Conservation (phyloP, 2,113 vertebrate genomes). For the Syngnathus typhle region DNA sequence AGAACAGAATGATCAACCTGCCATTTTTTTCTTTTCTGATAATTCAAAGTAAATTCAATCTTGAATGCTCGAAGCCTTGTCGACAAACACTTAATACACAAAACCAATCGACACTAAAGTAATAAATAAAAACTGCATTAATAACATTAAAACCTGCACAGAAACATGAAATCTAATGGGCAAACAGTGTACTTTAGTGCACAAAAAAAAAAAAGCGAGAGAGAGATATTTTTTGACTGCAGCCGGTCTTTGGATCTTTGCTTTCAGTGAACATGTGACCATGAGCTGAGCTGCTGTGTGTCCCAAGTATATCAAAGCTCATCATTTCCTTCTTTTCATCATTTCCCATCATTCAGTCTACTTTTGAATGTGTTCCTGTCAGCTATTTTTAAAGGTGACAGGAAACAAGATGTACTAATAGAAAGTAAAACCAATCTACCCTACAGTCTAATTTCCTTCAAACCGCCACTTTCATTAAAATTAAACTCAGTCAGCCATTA, state of each 20-base stretch:
- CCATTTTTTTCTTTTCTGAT: not conserved
- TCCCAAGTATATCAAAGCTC: conserved; percentile 1
- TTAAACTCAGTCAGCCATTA: not conserved
- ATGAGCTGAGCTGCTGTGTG: not conserved
- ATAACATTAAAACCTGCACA: conserved; percentile 61
- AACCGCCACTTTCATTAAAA: not conserved
- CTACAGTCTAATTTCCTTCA: not conserved
- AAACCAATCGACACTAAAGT: conserved; percentile 29
- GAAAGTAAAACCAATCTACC: not conserved
- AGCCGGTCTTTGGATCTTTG: conserved; percentile 19
- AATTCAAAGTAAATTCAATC: conserved; percentile 14
- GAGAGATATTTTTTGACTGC: conserved; percentile 19
- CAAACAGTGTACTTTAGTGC: conserved; percentile 69
- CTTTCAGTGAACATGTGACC: conserved; percentile 2
- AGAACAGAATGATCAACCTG: conserved; percentile 20
- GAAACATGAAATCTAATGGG: conserved; percentile 60
- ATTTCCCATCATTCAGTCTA: conserved; percentile 12
- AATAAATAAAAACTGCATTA: conserved; percentile 69
- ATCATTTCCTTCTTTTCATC: not conserved
- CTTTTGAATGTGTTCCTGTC: not conserved
- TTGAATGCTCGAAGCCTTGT: conserved; percentile 41
- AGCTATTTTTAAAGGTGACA: conserved; percentile 3
- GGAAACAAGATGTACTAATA: not conserved
- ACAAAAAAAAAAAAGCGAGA: conserved; percentile 52
- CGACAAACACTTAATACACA: conserved; percentile 39